A percentile compares a stretch with the other conserved stretches of the same genome.
Evolutionary conservation across 2,797 vertebrate species (phyloP).

Genomic region (Gobionotothen gibberifrons): DNA sequence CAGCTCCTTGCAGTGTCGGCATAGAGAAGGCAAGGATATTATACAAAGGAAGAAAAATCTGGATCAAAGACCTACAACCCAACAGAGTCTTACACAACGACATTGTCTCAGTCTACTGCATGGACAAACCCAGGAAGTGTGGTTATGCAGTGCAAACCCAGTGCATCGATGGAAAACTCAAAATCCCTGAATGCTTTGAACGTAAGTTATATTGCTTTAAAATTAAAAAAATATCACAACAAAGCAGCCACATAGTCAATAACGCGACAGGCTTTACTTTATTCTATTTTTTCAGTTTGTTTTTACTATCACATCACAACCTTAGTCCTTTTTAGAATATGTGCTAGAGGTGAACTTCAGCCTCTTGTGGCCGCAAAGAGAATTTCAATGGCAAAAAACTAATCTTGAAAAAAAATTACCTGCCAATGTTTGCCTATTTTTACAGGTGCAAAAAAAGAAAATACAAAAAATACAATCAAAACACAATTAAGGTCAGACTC

Average conservation of each 20-base stretch:
- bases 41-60: conserved; percentile 81
- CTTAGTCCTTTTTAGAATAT: too few relatives aligned
- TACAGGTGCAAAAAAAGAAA: too few relatives aligned
- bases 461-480: too few relatives aligned
- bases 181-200: conserved; percentile 88
- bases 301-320: not conserved
- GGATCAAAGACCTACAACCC: conserved; percentile 77
- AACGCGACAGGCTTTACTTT: not conserved
- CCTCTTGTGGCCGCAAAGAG: too few relatives aligned
- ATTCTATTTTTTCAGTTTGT: not conserved
- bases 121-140: conserved; percentile 83
- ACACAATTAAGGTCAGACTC: too few relatives aligned
- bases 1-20: conserved; percentile 86
- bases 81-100: conserved; percentile 84
- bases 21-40: conserved; percentile 84
- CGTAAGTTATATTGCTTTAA: conserved; percentile 70
- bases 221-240: not conserved
- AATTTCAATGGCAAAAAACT: too few relatives aligned
- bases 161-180: conserved; percentile 85
- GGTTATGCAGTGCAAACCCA: conserved; percentile 80
- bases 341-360: too few relatives aligned
- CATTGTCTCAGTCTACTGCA: conserved; percentile 88
- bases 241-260: not conserved
- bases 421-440: too few relatives aligned
- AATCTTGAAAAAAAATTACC: too few relatives aligned